phyloP scores from a whole-genome alignment of 2,113 vertebrate genomes.

The Myotis yumanensis region DNA sequence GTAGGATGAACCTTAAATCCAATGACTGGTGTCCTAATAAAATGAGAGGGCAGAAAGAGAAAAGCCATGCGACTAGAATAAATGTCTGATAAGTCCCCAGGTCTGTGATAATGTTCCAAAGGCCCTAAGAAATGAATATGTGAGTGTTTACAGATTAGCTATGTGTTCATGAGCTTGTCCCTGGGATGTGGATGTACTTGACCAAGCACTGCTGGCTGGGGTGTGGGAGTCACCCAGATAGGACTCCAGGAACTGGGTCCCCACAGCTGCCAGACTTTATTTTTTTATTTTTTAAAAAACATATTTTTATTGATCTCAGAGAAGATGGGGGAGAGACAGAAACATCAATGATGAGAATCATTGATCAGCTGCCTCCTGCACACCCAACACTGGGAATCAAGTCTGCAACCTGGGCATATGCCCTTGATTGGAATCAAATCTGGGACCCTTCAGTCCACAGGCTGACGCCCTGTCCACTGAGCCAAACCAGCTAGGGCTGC shows the following conservation, averaged over 20 bases:
- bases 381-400: no score
- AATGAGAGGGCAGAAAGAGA: not conserved
- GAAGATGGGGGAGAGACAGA: no score
- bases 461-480: no score
- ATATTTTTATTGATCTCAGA: no score
- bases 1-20: no score
- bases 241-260: not conserved
- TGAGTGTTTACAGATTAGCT: not conserved
- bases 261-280: not conserved
- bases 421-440: no score
- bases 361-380: no score
- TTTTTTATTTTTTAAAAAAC: not conserved
- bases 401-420: no score
- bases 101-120: not conserved
- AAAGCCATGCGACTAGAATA: not conserved
- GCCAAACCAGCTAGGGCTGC: no score
- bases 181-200: no score
- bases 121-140: accelerated
- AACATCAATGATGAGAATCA: no score
- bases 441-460: no score
- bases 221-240: not conserved
- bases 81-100: not conserved
- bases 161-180: not conserved
- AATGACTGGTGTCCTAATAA: not conserved
- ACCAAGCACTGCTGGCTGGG: not conserved